phyloP scores from a whole-genome alignment of 2,113 vertebrate species.

The Eonycteris spelaea region DNA sequence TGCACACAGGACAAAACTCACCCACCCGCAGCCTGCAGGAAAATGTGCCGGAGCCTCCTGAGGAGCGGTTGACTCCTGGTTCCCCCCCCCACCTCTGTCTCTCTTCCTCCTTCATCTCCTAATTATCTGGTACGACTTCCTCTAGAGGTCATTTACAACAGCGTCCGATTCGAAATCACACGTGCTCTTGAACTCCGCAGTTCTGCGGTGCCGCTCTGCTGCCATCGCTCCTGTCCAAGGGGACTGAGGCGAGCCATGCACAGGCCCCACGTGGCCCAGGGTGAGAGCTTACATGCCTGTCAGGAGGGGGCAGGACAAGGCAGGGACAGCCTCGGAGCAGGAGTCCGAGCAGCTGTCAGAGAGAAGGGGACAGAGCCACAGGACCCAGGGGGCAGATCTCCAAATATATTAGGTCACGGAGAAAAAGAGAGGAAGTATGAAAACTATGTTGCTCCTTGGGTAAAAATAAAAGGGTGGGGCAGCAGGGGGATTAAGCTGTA shows the following conservation, averaged over 20 bases:
- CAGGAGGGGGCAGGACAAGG: background rate
- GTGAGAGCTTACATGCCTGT: background rate
- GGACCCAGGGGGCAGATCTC: background rate
- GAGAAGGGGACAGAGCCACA: background rate
- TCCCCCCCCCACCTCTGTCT: background rate
- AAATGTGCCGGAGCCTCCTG: background rate
- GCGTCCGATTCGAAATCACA: background rate
- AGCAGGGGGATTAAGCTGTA: background rate
- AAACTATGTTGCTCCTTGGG: background rate
- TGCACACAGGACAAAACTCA: background rate
- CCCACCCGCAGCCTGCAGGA: background rate
- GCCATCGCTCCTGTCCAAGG: no score
- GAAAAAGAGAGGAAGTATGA: background rate
- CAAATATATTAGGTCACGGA: background rate
- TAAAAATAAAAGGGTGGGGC: conserved; percentile 58
- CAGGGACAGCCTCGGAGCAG: background rate
- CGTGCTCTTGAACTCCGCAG: background rate
- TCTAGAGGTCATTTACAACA: background rate
- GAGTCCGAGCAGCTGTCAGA: background rate
- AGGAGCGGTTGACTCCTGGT: background rate
- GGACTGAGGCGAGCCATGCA: accelerated
- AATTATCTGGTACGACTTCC: background rate
- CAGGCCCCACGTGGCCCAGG: background rate
- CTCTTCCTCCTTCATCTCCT: background rate
- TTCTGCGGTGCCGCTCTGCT: accelerated